phyloP scores from a whole-genome alignment of 2,113 vertebrate species.

The Paradoxurus hermaphroditus region DNA sequence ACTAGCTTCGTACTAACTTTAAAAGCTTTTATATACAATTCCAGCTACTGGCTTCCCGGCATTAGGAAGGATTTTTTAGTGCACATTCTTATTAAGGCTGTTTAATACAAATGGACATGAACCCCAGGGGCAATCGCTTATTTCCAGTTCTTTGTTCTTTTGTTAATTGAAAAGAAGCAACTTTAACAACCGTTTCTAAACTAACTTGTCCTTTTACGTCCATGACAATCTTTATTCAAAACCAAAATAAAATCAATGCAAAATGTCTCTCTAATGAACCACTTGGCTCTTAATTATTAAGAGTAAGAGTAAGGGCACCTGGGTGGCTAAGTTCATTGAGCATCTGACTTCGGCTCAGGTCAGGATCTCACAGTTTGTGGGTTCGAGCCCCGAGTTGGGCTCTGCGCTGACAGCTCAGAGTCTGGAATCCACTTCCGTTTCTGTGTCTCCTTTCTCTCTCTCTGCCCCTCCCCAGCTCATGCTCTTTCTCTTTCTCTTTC shows the following conservation, averaged over 20 bases:
- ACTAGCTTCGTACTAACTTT: not conserved
- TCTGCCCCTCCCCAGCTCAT: no score
- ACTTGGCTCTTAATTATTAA: not conserved
- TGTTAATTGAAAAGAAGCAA: slow-evolving; percentile 12
- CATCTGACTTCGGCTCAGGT: no score
- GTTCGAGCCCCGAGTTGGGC: no score
- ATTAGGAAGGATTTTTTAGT: not conserved
- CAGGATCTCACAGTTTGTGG: no score
- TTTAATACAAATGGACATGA: not conserved
- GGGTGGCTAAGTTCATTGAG: no score
- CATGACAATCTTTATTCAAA: not conserved
- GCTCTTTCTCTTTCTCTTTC: no score
- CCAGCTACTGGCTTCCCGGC: not conserved
- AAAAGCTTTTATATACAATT: not conserved
- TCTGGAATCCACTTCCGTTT: no score
- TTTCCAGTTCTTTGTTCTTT: slow-evolving; percentile 26
- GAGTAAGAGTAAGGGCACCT: not conserved
- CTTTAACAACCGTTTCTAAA: not conserved
- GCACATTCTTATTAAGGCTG: not conserved
- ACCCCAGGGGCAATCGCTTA: slow-evolving; percentile 6
- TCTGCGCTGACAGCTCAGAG: no score
- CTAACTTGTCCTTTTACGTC: not conserved
- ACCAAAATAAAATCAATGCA: not conserved
- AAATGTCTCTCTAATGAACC: not conserved
- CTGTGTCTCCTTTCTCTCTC: no score